phyloP scores from a whole-genome alignment of 2,797 vertebrate genomes.

The Sebastes iracundus region DNA sequence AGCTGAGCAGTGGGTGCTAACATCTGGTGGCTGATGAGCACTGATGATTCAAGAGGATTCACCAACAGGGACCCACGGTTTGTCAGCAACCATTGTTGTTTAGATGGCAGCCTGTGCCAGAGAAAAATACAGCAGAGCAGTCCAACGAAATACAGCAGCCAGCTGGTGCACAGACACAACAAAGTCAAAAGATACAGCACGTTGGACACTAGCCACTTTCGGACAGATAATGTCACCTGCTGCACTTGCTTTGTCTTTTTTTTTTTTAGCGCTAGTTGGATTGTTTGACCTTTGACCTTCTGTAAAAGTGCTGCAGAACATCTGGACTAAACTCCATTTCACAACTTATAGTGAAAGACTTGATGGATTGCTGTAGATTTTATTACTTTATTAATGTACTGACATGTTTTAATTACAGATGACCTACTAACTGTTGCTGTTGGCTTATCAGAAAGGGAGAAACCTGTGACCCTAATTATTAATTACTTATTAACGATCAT shows the following conservation, averaged over 20 bases:
- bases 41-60: constrained; percentile 34
- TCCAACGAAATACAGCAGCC: not conserved
- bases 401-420: not conserved
- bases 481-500: not conserved
- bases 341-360: not conserved
- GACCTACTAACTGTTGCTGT: not conserved
- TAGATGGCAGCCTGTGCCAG: constrained; percentile 1
- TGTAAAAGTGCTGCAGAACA: not conserved
- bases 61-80: not conserved
- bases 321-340: not conserved
- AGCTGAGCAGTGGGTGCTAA: not conserved
- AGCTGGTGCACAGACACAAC: not conserved
- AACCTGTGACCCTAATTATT: not conserved
- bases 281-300: not conserved
- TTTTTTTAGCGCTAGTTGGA: not conserved
- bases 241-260: not conserved
- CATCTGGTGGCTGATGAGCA: not conserved
- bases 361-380: not conserved
- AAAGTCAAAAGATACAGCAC: fast-evolving
- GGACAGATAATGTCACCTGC: not conserved
- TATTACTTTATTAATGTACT: not conserved
- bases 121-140: constrained; percentile 1
- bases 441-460: not conserved
- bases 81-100: constrained; percentile 33
- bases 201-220: not conserved